Evolutionary conservation across 2,113 vertebrate species (phyloP), one percentile per base, ranked within the genome.

Genomic region (Clarias magur): DNA sequence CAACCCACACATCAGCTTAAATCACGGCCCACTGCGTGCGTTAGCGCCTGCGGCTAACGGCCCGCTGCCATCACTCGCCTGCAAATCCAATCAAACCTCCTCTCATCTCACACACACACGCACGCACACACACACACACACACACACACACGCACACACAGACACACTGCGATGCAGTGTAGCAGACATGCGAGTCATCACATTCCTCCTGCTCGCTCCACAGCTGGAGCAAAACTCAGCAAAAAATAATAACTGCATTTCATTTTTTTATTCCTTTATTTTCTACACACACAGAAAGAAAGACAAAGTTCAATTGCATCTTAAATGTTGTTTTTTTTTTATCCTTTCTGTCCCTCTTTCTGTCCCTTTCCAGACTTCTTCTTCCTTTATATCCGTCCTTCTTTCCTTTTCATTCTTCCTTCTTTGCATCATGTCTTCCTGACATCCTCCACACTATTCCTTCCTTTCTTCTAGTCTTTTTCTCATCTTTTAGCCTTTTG

Each of bases 11-110:
- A 91, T 93, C 91, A 90, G 84, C 83, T 83, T 85, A 84, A 82
- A 92, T 92, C 88, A 90, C 56, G 88, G 84, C 88, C 88, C 86
- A 89, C 87, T 86, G 90, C 67, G 88, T 85, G 82, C 84, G 88
- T 93, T 89, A 93, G 91, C 90, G 89, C 89, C 89, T 91, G 93
- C 88, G 91, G 93, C 91, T 93, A 93, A 56, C 27, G 76, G 76
- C 85, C 65, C 38, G n/a, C 85, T 86, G 85, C 75, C 85, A 86
- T 86, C 76, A 70, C 75, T 86, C 60, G 76, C 76, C 91, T 91
- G 91, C 89, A 90, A 90, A 93, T 93, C 92, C 88, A 92, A 93
- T 93, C 92, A 93, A 65, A 56, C 34, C 85, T 89, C 82, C 90
- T 86, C 90, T 91, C 89, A 87, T 90, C 85, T 53, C 42, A 0